Conservation (phyloP, 2,113 vertebrate species). For the Melanocharis versteri region DNA sequence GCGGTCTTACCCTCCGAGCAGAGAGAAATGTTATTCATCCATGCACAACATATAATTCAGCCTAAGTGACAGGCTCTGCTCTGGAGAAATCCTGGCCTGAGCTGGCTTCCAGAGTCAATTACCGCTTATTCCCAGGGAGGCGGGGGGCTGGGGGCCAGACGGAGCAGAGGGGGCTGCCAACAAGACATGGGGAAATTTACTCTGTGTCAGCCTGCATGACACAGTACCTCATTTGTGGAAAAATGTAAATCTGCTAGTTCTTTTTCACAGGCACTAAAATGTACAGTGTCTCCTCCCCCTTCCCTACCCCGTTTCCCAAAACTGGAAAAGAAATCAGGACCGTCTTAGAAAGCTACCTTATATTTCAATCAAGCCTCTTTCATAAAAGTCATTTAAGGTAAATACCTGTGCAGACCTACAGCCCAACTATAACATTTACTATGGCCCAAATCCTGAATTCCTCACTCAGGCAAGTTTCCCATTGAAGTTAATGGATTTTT, state of each 20-base stretch:
- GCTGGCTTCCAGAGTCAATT: constrained; percentile 64
- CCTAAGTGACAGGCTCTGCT: constrained; percentile 66
- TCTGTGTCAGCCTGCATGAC: constrained; percentile 51
- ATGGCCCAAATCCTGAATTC: constrained; percentile 12
- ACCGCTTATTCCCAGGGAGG: constrained; percentile 54
- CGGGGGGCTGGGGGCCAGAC: constrained; percentile 31
- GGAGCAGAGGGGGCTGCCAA: constrained; percentile 31
- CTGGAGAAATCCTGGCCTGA: constrained; percentile 64
- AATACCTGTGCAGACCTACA: constrained; percentile 19
- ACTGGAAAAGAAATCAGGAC: constrained; percentile 50
- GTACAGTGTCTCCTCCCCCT: constrained; percentile 26
- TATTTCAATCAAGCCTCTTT: constrained; percentile 48
- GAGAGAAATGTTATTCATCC: constrained; percentile 63
- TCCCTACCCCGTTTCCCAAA: neutral
- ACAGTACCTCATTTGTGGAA: constrained; percentile 65
- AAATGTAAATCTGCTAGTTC: constrained; percentile 65
- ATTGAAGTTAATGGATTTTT: constrained; percentile 31
- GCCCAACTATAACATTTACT: constrained; percentile 35
- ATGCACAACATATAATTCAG: constrained; percentile 60
- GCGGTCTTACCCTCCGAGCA: constrained; percentile 14
- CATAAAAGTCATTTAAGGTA: constrained; percentile 57
- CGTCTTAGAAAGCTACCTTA: constrained; percentile 29
- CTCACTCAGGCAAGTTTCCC: constrained; percentile 1
- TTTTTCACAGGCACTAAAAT: constrained; percentile 65
- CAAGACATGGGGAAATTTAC: constrained; percentile 29